Conservation (phyloP, 2,113 vertebrate genomes). For the Cichladusa arquata region DNA sequence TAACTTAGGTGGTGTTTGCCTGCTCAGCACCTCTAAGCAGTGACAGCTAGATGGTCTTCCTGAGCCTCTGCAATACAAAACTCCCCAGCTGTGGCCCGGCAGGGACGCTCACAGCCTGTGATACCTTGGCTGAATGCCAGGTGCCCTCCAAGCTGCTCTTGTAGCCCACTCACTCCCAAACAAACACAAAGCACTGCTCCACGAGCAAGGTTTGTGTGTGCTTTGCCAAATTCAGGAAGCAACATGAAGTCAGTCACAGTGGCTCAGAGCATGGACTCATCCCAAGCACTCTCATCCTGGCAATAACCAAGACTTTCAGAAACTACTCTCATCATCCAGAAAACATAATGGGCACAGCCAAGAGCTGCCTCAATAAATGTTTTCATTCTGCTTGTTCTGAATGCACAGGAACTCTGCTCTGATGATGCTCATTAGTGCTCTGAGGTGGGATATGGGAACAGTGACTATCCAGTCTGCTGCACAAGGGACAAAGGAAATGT, state of each 20-base stretch:
- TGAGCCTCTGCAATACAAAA: neutral
- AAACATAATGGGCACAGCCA: neutral
- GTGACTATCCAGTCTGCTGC: neutral
- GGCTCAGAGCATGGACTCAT: neutral
- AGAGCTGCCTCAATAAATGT: neutral
- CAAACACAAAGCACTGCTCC: neutral
- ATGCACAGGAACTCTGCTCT: neutral
- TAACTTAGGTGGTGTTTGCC: neutral
- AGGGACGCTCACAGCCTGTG: neutral
- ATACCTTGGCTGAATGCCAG: neutral
- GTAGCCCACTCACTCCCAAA: neutral
- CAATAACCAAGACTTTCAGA: neutral
- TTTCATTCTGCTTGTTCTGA: neutral
- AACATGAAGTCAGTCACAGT: neutral
- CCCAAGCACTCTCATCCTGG: neutral
- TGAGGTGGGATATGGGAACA: neutral
- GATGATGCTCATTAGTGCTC: accelerated
- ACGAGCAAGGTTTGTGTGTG: accelerated
- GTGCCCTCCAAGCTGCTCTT: neutral
- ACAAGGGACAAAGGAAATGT: neutral
- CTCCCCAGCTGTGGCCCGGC: too few relatives aligned
- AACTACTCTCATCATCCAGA: neutral
- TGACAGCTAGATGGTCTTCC: neutral
- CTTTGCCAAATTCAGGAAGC: neutral
- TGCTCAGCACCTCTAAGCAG: neutral